Base-by-base conservation (phyloP, 2,797 vertebrate genomes). In the Pipistrellus pipistrellus region DNA sequence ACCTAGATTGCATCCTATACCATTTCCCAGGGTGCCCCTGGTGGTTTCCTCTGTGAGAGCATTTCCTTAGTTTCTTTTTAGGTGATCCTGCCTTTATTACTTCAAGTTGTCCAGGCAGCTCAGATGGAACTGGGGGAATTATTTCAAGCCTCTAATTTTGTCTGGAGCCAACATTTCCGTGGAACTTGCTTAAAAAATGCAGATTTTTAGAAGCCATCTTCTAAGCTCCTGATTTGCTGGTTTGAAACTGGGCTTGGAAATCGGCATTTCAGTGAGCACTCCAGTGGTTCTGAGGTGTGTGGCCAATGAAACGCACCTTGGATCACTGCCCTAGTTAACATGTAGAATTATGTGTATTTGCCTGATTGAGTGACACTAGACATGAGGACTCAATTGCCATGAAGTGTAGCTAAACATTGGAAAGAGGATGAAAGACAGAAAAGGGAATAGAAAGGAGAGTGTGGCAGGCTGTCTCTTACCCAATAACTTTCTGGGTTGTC, bases 141-240 rank as follows among this genome's bases (percentile, higher is more conserved):
- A 88, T 93, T 96, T 88, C 38, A 71, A 69, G 32, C n/a, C 27
- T 81, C 35, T 91, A 86, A 86, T 59, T 83, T 66, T 82, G 6
- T 53, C 23, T 83, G 48, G 76, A 83, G 76, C 46, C 8, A 48
- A 53, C 86, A 41, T 57, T 83, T 59, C 13, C 6, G 1, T 35
- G 38, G 51, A 84, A 80, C 35, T 77, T 88, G 51, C 82, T 93
- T 93, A 55, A 83, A 88, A 80, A 75, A 77, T 69, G 44, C 30
- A 59, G 38, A 66, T 84, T 82, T 93, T 55, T 2, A 66, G 53
- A 14, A 44, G 13, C 4, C 4, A 18, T 80, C 27, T 57, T 68
- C 35, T 35, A 51, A 69, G 41, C 73, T 88, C 85, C 66, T 73
- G 30, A 73, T 68, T 46, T 57, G 62, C 25, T 55, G 68, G 20